Evolutionary conservation across 2,113 vertebrate genomes (phyloP).

Genomic region (Grantiella picta): DNA sequence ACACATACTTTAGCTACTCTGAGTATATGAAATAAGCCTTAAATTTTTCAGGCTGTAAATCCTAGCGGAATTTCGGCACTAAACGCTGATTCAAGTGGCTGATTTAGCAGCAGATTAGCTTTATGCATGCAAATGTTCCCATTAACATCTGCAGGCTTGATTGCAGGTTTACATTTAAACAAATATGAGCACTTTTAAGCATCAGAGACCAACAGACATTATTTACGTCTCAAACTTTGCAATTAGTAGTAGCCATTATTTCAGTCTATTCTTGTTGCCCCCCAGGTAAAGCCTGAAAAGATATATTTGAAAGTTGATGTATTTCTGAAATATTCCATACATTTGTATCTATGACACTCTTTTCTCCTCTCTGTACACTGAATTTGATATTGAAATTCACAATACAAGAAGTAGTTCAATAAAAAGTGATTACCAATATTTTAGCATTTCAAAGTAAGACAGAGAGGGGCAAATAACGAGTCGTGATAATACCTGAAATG

Average conservation of each 20-base stretch:
- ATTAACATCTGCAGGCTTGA: neutral
- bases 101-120: neutral
- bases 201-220: neutral
- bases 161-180: slow-evolving; percentile 5
- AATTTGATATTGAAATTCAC: neutral
- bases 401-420: neutral
- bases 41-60: neutral
- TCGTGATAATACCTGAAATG: neutral
- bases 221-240: neutral
- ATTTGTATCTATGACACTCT: neutral
- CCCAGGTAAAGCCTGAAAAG: neutral
- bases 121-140: neutral
- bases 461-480: neutral
- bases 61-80: neutral
- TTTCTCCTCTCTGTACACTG: neutral
- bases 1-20: neutral
- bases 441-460: neutral
- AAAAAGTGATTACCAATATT: neutral
- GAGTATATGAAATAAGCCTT: neutral
- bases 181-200: neutral
- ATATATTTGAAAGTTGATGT: neutral
- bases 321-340: neutral
- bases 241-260: neutral
- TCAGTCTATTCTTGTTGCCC: neutral
- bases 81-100: neutral